Evolutionary conservation across 1,140 invertebrate species (phyloP), one percentile per base, ranked within the genome.

Genomic region (Drosophila teissieri): DNA sequence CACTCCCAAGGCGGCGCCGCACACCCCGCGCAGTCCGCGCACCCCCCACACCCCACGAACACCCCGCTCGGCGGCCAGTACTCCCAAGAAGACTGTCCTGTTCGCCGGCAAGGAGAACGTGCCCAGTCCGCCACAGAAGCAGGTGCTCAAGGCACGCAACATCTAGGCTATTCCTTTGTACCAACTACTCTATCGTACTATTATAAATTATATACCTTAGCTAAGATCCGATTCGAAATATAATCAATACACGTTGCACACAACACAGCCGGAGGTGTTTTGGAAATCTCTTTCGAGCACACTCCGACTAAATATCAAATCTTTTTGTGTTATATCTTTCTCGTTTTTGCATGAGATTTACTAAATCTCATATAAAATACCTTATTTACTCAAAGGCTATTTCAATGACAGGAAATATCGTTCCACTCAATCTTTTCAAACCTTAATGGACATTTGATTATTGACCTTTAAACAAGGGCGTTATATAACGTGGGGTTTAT

Each of bases 121-220:
- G 51, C 83, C 80, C 52, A 91, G 90, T 79, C 90, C 90, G 70
- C 90, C 90, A 10, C 90, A 91, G 74, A 91, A 91, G 73, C 90
- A 91, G 52, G 86, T 91, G 73, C 90, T 91, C 44, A 91, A 91
- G 76, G 72, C 90, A 61, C 86, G 90, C 54, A 91, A 91, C 51
- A 73, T 91, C 68, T 91, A 80, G 60, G 62, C 55, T 27, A 15
- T 12, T 34, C 17, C 49, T 24, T 34, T 22, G 34, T 45, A 55
- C 17, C 52, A 39, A 19, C 42, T 70, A 54, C 42, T 27, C n/a
- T 70, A 69, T 27, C 48, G 17, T 69, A 42, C 64, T 75, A 60
- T 37, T 53, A 53, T 78, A 76, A 82, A 85, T 77, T 64, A 70
- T 49, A 62, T 42, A 57, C 62, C 58, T 60, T 84, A 88, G 75